Base-by-base conservation (phyloP, 1,140 invertebrate species). In the Leptinotarsa defecta region DNA sequence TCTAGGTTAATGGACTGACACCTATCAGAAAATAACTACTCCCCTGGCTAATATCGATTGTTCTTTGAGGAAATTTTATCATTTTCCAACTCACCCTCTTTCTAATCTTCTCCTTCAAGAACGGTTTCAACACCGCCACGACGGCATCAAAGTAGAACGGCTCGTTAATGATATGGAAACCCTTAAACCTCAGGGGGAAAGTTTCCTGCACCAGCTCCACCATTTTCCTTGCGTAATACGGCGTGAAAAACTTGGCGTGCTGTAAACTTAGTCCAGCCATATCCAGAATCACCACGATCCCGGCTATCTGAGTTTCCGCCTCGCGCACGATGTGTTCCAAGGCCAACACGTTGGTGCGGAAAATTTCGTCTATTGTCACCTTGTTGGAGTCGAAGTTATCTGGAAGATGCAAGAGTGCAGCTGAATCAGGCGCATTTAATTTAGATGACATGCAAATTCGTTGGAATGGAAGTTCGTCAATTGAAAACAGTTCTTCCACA, bases 121-220 rank as follows among this genome's bases (percentile, higher is more conserved):
- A 90, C 8, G 90, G 90, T 77, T 88, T 89, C 15, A 91, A 77
- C 73, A 91, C 85, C 67, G 89, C 87, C 81, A 89, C 89, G 4
- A 90, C 81, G 15, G 89, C 87, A 77, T 90, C 89, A 76, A 91
- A 89, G 77, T 90, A 88, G 81, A 87, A 89, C 13, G 90, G 90
- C 81, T 91, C 88, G 80, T 90, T 90, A n/a, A 91, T 84, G 78
- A 91, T 87, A 83, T 91, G 90, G 70, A 91, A 88, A 17, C 87
- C 89, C 79, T 88, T 88, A 81, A 91, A 90, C 19, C 90, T 79
- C 4, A 89, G 84, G 3, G 90, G 90, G 82, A 90, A 91, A 69
- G 89, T 89, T 77, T 91, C 89, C 86, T 91, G 84, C 6, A 87
- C 85, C 17, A 87, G 82, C 67, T 87, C 85, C 4, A 86, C 85